Evolutionary conservation across 2,888 invertebrate genomes (phyloP), one percentile per base, ranked within the genome.

Genomic region (Pheosia tremula): DNA sequence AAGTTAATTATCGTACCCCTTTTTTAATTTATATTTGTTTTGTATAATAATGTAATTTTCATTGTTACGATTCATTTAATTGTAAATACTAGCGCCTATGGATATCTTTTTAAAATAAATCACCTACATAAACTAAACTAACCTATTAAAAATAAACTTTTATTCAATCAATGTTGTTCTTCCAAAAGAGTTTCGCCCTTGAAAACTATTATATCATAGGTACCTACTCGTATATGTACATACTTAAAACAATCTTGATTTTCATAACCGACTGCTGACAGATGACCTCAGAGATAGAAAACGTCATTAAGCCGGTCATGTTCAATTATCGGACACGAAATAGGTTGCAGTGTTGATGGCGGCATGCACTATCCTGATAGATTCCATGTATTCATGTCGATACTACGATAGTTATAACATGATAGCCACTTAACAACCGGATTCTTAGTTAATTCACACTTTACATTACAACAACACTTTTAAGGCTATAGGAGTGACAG

Each of bases 221-320:
- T 39, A 39, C 39, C 43, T 45, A 10, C 4, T 47, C 47, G 4
- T 5, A 9, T n/a, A 9, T 47, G n/a, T n/a, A n/a, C n/a, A 5
- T 47, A 47, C 41, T 3, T 41, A 41, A 41, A n/a, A 0, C 13
- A 50, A 50, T 50, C 50, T 50, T 24, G 9, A 50, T 50, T 50
- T 24, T 24, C 50, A 50, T 50, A 50, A 50, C 50, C 24, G 24
- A 13, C 0, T 50, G 24, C 24, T 50, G 24, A 24, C 24, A 7
- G 24, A 24, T 50, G 50, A 3, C 24, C 77, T 67, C 68, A 67
- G 76, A 75, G 24, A 75, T 82, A 81, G 85, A 86, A 87, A 85
- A 86, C 85, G 86, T 88, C 83, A 90, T 90, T 89, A 90, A 82
- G 79, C 75, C 67, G 85, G 79, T 83, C 90, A 88, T 89, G 90